Base-by-base conservation (phyloP, 2,888 invertebrate species). In the Parthenolecanium corni region DNA sequence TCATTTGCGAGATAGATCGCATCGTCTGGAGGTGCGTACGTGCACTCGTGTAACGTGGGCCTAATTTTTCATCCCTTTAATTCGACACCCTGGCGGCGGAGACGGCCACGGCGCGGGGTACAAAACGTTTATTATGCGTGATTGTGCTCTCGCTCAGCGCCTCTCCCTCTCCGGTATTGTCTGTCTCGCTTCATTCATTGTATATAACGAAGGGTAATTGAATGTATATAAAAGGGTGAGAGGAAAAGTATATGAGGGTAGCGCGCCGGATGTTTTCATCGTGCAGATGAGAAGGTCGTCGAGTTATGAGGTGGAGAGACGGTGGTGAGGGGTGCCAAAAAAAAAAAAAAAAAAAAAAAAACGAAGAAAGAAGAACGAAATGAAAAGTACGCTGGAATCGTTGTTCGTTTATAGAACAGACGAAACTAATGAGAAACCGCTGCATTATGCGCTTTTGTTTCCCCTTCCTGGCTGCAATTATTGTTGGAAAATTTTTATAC, bases 361-460 rank as follows among this genome's bases (percentile, higher is more conserved):
- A 42, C 44, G 14, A 42, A 11, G 38, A 14, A 11, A 38, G 14
- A 14, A 6, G 38, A 38, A 38, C 9, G 38, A 14, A 14, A 11
- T 14, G 38, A 11, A 38, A 14, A 38, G 38, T 38, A 6, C 9
- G 38, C 44, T 14, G 44, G 14, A 42, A 42, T 16, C 44, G 56
- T n/a, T n/a, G n/a, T 42, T 56, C 42, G 42, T 18, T 56, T 56
- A n/a, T n/a, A 24, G 40, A 56, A 56, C 56, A 56, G 56, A 56
- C 56, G 46, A 46, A 42, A 42, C 56, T 56, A 56, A 56, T 56
- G 56, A 56, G 46, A 56, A 56, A 56, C 56, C 56, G 56, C 56
- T 56, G 56, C 46, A 40, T 56, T 56, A 56, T 56, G 56, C 56
- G 56, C 46, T 56, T 56, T 56, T 31, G 4, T 31, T 31, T 31